Conservation (phyloP, 1,140 invertebrate species). For the Psix sp. region DNA sequence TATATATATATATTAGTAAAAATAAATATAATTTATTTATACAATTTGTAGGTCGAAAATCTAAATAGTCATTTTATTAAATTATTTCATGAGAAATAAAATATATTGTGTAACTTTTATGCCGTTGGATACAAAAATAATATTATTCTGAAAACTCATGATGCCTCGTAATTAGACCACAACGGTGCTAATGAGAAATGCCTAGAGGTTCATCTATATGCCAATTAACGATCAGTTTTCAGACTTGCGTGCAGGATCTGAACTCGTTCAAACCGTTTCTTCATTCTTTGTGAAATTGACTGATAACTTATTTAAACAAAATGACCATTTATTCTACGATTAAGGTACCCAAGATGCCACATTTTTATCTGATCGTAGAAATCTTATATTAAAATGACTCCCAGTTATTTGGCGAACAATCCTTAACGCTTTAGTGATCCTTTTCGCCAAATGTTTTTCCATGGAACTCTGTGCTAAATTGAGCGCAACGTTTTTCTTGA, state of each 20-base stretch:
- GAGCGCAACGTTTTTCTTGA: neutral
- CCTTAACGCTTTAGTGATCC: conserved; percentile 22
- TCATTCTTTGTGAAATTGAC: conserved; percentile 42
- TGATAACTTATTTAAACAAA: conserved; percentile 52
- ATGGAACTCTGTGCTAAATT: conserved; percentile 7
- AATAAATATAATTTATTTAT: no score
- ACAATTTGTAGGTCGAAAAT: no score
- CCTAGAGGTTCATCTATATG: conserved; percentile 53
- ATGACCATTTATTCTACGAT: conserved; percentile 40
- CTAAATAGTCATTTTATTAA: neutral
- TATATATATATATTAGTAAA: no score
- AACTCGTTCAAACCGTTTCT: conserved; percentile 8
- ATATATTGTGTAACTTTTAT: no score
- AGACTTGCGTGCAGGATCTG: conserved; percentile 38
- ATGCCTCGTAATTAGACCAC: conserved; percentile 55
- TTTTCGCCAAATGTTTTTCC: conserved; percentile 31
- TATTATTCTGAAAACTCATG: conserved; percentile 41
- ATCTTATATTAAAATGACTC: conserved; percentile 11
- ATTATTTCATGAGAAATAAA: neutral
- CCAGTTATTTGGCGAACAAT: conserved; percentile 20
- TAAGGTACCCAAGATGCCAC: conserved; percentile 3
- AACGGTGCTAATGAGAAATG: conserved; percentile 55
- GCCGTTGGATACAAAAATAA: conserved; percentile 14
- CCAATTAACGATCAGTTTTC: conserved; percentile 51
- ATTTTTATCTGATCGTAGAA: conserved; percentile 12